Evolutionary conservation across 2,113 vertebrate species (phyloP), one percentile per base, ranked within the genome.

Genomic region (Urocynchramus pylzowi): DNA sequence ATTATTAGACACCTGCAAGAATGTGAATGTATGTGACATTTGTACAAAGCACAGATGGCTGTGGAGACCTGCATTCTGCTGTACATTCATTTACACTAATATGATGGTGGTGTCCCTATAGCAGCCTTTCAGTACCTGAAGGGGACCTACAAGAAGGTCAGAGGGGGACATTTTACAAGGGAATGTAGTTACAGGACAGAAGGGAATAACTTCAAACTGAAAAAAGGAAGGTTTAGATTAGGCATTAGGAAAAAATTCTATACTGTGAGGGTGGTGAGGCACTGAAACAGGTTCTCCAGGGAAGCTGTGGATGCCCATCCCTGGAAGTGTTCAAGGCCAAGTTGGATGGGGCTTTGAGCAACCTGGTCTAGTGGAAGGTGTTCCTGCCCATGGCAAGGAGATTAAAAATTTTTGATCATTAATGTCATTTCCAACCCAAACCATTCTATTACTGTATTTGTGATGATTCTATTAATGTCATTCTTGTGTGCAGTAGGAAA

Each of bases 221-320:
- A 18, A 76, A 68, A 56, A 7, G 3, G 22, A 49, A 56, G 7
- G 22, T 42, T 90, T 63, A 7, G 2, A 11, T 42, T 37, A 11
- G 35, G 16, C 37, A 27, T 33, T 33, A 56, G 16, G 31, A 69
- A 33, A 12, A 90, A 63, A 54, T 37, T 61, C 17, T 42, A 49
- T 49, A 27, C 49, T 0, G 0, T 70, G 22, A 19, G 15, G 1
- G 12, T 56, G 12, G 10, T 63, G 35, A 27, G 35, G 9, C 63
- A 41, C 11, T 16, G 17, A 3, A 1, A 69, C 14, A 69, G 14
- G 7, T 9, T 77, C 30, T 2, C 21, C 17, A 16, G 79, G 3
- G 31, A 49, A 21, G 54, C 4, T 49, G 39, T 47, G 54, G 35
- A 5, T 49, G 15, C 8, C 16, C 31, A 12, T 21, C 41, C n/a